Conservation (phyloP, 2,797 vertebrate species). For the Sphaeramia orbicularis region DNA sequence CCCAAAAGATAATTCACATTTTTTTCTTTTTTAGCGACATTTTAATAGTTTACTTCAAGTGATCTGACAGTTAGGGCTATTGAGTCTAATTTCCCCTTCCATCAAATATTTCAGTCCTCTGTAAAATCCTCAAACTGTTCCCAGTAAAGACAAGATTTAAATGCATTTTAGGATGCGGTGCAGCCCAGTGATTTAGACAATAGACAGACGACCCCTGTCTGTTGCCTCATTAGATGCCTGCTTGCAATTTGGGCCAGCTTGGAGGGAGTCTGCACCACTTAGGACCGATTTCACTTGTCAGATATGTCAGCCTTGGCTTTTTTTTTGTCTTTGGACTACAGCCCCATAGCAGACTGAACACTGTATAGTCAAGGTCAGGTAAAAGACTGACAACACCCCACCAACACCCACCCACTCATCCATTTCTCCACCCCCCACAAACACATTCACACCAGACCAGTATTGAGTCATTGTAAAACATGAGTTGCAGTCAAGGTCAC, state of each 20-base stretch:
- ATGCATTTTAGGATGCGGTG: not conserved
- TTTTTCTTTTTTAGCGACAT: too few relatives aligned
- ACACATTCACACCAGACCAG: not conserved
- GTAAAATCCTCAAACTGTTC: conserved; percentile 1
- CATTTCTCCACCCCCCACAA: not conserved
- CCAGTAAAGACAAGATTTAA: not conserved
- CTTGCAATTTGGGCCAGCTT: conserved; percentile 12
- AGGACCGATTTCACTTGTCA: conserved; percentile 13
- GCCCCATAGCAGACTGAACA: conserved; percentile 1
- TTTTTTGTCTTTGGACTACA: not conserved
- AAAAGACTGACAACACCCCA: not conserved
- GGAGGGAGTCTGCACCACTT: not conserved
- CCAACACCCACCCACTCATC: not conserved
- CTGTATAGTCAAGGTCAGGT: conserved; percentile 26
- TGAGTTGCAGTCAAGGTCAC: conserved; percentile 49
- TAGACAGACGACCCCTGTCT: conserved; percentile 15
- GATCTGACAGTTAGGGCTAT: too few relatives aligned
- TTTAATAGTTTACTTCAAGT: too few relatives aligned
- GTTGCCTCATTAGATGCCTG: conserved; percentile 26
- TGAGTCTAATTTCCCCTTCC: too few relatives aligned
- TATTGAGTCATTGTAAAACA: conserved; percentile 53
- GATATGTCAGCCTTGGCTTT: conserved; percentile 11
- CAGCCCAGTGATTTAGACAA: conserved; percentile 2
- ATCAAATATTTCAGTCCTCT: not conserved
- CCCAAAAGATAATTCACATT: too few relatives aligned